Evolutionary conservation across 92 coral and sea anemone genomes (phyloP).

Genomic region (Palythoa grandiflora): DNA sequence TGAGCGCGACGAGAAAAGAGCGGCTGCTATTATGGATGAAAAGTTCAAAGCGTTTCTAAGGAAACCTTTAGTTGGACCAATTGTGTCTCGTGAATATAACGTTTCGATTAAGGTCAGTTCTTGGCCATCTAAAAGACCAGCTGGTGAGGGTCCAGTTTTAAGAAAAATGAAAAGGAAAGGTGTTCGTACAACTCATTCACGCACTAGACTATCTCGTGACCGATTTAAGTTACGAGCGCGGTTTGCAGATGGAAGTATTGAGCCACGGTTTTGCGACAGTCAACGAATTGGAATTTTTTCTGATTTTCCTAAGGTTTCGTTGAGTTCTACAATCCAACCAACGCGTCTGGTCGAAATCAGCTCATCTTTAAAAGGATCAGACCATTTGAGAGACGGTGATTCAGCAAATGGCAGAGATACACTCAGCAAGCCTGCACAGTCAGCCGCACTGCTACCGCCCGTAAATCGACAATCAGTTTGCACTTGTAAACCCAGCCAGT

Average conservation of each 20-base stretch:
- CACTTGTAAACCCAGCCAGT: neutral
- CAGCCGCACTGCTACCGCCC: neutral
- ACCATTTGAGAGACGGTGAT: neutral
- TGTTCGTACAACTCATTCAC: constrained; percentile 4
- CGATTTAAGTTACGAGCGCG: neutral
- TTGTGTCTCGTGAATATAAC: neutral
- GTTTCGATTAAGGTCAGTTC: neutral
- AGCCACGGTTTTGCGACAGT: neutral
- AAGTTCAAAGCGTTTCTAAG: constrained; percentile 15
- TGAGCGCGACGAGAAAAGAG: constrained; percentile 39
- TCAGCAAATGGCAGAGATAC: neutral
- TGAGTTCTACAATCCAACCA: neutral
- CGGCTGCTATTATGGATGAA: constrained; percentile 10
- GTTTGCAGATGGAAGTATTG: neutral
- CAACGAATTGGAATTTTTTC: neutral
- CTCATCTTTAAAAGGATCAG: neutral
- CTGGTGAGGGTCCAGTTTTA: neutral
- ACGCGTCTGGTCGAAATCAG: neutral
- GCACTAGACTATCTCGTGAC: neutral
- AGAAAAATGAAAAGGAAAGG: neutral
- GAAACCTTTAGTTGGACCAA: constrained; percentile 6
- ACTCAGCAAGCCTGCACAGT: neutral
- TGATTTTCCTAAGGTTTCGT: neutral
- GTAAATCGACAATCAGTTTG: neutral
- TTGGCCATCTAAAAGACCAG: neutral